These are phyloP conservation scores for Willowsia nigromaculata DNA, from an alignment of 2,888 invertebrate genomes.

Conservation along the genomic window DNA sequence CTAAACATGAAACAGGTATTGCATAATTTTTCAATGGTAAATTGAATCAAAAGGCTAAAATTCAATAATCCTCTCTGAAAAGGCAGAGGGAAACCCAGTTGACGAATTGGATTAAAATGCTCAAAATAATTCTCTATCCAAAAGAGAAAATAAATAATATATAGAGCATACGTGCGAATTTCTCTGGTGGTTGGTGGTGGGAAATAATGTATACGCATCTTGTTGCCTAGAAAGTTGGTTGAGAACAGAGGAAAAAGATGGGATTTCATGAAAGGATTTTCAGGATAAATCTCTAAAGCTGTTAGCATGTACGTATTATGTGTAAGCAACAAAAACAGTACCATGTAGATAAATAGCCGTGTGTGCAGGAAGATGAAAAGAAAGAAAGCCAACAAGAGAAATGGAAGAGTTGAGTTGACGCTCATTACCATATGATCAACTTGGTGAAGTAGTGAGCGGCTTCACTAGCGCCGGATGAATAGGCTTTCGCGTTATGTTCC, in stretches of 20 bases:
- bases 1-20: background rate
- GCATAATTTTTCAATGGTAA: background rate
- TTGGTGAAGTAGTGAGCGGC: slow-evolving; percentile 10
- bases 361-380: slow-evolving; percentile 1
- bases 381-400: slow-evolving; percentile 1
- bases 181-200: background rate
- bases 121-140: background rate
- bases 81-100: slow-evolving; percentile 10
- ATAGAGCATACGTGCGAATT: background rate
- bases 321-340: background rate
- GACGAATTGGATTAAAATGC: slow-evolving; percentile 44
- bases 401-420: background rate
- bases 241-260: background rate
- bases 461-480: slow-evolving; percentile 18
- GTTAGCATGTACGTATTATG: background rate
- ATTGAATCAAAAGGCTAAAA: slow-evolving; percentile 47
- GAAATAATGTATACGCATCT: background rate
- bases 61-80: slow-evolving; percentile 54
- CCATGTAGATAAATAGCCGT: slow-evolving; percentile 13
- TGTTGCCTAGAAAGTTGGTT: background rate
- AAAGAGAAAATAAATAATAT: background rate
- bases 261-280: slow-evolving; percentile 39
- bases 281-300: slow-evolving; percentile 27
- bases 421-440: slow-evolving; percentile 49
- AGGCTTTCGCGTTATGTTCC: slow-evolving; percentile 35